Evolutionary conservation across 2,888 invertebrate genomes (phyloP).

Genomic region (Ichneumoninae sp.): DNA sequence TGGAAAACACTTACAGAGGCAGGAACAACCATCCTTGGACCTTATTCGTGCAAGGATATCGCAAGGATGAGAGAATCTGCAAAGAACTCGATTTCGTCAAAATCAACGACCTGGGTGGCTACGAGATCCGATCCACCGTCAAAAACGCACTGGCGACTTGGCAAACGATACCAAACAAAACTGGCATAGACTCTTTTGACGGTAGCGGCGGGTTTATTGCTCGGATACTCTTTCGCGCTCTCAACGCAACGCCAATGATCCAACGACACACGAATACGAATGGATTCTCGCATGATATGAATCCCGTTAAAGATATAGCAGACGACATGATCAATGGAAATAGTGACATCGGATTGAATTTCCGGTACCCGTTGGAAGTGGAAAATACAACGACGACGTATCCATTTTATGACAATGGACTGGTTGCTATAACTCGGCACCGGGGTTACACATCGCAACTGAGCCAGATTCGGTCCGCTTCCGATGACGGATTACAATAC

Average conservation of each 20-base stretch:
- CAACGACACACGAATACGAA: neutral
- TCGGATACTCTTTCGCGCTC: constrained; percentile 13
- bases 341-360: constrained; percentile 2
- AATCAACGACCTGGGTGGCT: constrained; percentile 39
- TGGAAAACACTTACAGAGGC: constrained; percentile 7
- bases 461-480: neutral
- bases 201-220: neutral
- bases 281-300: neutral
- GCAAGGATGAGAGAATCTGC: neutral
- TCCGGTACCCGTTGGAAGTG: neutral
- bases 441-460: constrained; percentile 23
- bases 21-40: constrained; percentile 35
- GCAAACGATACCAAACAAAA: neutral
- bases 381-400: neutral
- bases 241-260: constrained; percentile 12
- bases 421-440: constrained; percentile 1
- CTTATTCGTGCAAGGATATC: constrained; percentile 15
- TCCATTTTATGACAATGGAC: neutral
- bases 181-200: neutral
- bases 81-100: constrained; percentile 29
- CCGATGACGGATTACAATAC: neutral
- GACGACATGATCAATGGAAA: neutral
- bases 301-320: neutral
- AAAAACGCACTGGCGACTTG: neutral
- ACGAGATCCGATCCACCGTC: constrained; percentile 17